Percentiles rank a stretch among this genome's conserved stretches.
Conservation (phyloP, 2,797 vertebrate genomes). For the Okamejei kenojei region DNA sequence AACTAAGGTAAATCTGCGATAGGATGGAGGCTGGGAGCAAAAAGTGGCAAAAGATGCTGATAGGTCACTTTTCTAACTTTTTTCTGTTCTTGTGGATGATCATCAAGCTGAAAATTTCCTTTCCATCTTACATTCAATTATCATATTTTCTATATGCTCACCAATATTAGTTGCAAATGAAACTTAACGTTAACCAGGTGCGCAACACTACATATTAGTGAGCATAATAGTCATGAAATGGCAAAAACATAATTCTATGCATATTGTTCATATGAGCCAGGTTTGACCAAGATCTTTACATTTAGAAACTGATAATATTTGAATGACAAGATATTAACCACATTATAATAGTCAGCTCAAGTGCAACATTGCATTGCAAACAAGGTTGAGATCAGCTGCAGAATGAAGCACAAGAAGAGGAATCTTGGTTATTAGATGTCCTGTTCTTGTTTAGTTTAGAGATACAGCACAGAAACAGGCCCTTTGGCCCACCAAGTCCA, state of each 20-base stretch:
- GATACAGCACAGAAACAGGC: no score
- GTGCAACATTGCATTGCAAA: background rate
- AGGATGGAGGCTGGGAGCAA: no score
- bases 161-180: background rate
- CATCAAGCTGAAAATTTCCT: no score
- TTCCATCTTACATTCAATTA: conserved; percentile 12
- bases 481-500: no score
- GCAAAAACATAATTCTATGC: no score
- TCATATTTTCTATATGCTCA: background rate
- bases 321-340: background rate
- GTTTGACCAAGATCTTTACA: background rate
- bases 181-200: background rate
- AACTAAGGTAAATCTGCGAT: no score
- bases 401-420: background rate
- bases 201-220: background rate
- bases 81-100: no score
- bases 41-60: no score
- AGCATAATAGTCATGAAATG: background rate
- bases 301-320: background rate
- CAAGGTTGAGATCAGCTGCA: background rate
- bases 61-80: no score
- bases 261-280: background rate
- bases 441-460: background rate
- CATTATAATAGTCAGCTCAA: background rate
- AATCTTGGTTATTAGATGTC: background rate